These are phyloP conservation scores for Rhinichthys klamathensis DNA, from an alignment of 2,113 vertebrate species.

Conservation along the genomic window DNA sequence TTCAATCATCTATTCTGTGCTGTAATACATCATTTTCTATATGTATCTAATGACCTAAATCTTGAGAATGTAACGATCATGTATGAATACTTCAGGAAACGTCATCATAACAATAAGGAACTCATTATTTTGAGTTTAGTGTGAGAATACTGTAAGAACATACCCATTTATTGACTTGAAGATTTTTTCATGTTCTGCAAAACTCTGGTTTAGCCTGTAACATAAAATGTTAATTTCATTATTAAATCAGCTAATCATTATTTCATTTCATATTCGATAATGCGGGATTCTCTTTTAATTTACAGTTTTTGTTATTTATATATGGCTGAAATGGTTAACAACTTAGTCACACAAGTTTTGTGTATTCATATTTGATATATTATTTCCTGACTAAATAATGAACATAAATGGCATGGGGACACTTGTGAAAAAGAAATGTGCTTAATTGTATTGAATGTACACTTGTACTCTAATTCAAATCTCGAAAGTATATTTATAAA, in stretches of 20 bases:
- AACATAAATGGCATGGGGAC: too few relatives aligned
- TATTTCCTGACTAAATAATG: too few relatives aligned
- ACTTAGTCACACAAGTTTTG: too few relatives aligned
- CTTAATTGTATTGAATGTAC: too few relatives aligned
- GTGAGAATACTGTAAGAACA: slow-evolving; percentile 41
- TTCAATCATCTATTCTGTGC: background rate
- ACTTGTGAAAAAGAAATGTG: too few relatives aligned
- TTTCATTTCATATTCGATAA: background rate
- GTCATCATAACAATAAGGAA: background rate
- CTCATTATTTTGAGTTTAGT: background rate
- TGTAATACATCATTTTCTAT: too few relatives aligned
- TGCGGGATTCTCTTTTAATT: background rate
- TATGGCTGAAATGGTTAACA: too few relatives aligned
- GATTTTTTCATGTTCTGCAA: slow-evolving; percentile 75
- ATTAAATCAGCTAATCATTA: background rate
- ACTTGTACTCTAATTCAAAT: too few relatives aligned
- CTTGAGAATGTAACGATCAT: background rate
- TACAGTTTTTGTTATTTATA: background rate
- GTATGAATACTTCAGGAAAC: background rate
- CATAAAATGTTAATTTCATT: background rate
- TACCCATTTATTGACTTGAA: slow-evolving; percentile 81
- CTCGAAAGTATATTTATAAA: too few relatives aligned
- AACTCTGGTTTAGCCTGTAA: slow-evolving; percentile 71
- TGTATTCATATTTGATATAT: too few relatives aligned
- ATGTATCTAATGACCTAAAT: background rate